Conservation (phyloP, 2,797 vertebrate genomes). For the Poecilia velifera region DNA sequence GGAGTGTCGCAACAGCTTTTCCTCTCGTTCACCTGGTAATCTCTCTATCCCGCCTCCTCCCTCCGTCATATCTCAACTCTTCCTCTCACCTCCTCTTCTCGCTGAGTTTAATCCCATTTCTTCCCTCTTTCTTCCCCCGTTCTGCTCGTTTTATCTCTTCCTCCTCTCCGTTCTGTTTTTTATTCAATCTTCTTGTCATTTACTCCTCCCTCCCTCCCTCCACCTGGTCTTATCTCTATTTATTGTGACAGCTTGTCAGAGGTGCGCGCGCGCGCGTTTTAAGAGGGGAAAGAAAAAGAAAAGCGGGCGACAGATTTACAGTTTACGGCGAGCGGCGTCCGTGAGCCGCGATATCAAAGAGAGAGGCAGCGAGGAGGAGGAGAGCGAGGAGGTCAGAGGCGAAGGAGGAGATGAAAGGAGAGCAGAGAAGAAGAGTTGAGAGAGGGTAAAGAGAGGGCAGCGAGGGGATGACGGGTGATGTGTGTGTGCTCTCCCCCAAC, state of each 20-base stretch:
- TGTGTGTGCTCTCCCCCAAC: slow-evolving; percentile 35
- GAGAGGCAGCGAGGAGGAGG: slow-evolving; percentile 15
- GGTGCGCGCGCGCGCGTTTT: slow-evolving; percentile 32
- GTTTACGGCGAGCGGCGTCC: slow-evolving; percentile 40
- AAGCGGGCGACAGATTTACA: slow-evolving; percentile 63
- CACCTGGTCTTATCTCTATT: slow-evolving; percentile 72
- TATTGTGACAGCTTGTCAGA: slow-evolving; percentile 70
- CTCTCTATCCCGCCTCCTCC: slow-evolving; percentile 79
- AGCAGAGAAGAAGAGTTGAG: slow-evolving; percentile 47
- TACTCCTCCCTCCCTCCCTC: slow-evolving; percentile 32
- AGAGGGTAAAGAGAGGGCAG: slow-evolving; percentile 67
- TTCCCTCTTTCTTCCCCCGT: not conserved
- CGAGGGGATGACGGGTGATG: slow-evolving; percentile 59
- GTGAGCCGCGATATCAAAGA: slow-evolving; percentile 50
- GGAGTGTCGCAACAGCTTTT: slow-evolving; percentile 85
- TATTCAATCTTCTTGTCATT: slow-evolving; percentile 53
- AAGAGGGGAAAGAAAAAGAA: slow-evolving; percentile 2
- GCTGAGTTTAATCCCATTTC: slow-evolving; percentile 22
- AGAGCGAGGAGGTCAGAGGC: slow-evolving; percentile 61
- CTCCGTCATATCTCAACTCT: slow-evolving; percentile 55
- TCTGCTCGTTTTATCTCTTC: not conserved
- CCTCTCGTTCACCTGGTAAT: slow-evolving; percentile 85
- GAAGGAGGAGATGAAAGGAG: slow-evolving; percentile 68
- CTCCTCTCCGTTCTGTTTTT: slow-evolving; percentile 26
- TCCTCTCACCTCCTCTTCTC: slow-evolving; percentile 18